phyloP scores from a whole-genome alignment of 1,140 invertebrate genomes.

The Bombus haemorrhoidalis region DNA sequence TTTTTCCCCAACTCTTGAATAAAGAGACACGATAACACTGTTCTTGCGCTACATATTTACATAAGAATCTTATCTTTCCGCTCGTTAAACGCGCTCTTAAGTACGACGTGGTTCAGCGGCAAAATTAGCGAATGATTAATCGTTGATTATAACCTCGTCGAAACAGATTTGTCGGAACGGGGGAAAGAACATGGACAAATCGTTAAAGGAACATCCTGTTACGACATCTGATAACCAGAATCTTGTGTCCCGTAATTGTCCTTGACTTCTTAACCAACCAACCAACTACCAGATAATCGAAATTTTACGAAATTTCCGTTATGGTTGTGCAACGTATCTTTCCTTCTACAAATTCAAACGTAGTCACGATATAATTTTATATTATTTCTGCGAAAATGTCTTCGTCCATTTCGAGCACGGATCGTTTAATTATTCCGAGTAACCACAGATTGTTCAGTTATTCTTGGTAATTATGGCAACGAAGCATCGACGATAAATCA shows the following conservation, averaged over 20 bases:
- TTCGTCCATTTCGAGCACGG: too few relatives aligned
- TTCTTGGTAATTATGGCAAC: neutral
- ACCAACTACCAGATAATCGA: constrained; percentile 24
- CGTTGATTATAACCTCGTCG: constrained; percentile 19
- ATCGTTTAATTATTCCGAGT: too few relatives aligned
- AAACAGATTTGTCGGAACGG: neutral
- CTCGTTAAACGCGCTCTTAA: constrained; percentile 34
- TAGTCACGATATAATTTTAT: neutral
- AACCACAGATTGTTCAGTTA: neutral
- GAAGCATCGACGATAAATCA: neutral
- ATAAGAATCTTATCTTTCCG: constrained; percentile 63
- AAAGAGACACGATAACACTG: constrained; percentile 42
- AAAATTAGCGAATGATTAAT: constrained; percentile 64
- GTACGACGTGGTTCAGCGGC: constrained; percentile 28
- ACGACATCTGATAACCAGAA: constrained; percentile 1
- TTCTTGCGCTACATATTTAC: constrained; percentile 57
- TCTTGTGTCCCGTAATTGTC: constrained; percentile 17
- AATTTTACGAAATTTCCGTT: constrained; percentile 33
- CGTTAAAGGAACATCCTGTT: neutral
- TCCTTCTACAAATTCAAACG: neutral
- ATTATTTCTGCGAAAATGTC: neutral
- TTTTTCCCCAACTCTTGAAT: constrained; percentile 11
- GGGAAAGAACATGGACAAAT: neutral
- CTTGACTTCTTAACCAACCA: constrained; percentile 42
- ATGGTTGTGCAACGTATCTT: constrained; percentile 19